Conservation (phyloP, 2,113 vertebrate genomes). For the Terrapene triunguis region DNA sequence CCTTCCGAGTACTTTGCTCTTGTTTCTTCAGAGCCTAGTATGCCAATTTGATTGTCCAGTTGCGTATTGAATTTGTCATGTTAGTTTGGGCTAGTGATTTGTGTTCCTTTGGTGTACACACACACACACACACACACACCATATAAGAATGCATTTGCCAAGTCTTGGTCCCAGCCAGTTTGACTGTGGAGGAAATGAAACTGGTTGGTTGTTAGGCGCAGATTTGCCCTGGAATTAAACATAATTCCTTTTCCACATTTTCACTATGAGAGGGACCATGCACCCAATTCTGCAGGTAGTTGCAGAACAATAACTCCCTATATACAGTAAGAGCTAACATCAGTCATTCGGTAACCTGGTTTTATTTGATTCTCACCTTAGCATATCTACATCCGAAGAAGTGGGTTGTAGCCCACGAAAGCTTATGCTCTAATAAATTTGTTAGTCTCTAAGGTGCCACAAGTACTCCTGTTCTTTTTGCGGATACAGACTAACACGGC, state of each 20-base stretch:
- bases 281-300: not conserved
- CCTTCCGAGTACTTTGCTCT: not conserved
- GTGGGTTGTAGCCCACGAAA: too few species aligned
- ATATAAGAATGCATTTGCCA: not conserved
- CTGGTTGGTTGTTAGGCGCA: not conserved
- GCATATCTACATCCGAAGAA: too few species aligned
- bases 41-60: not conserved
- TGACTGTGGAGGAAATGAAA: not conserved
- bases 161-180: not conserved
- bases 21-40: not conserved
- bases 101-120: not conserved
- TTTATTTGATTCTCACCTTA: not conserved
- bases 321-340: not conserved
- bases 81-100: not conserved
- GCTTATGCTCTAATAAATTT: too few species aligned
- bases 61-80: not conserved
- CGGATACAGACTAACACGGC: too few species aligned
- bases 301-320: not conserved
- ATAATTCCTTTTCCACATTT: accelerated
- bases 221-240: not conserved
- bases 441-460: too few species aligned
- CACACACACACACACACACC: too few species aligned
- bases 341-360: not conserved
- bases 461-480: too few species aligned
- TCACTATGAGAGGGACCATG: not conserved